Evolutionary conservation across 2,113 vertebrate genomes (phyloP).

Genomic region (Coracopsis vasa): DNA sequence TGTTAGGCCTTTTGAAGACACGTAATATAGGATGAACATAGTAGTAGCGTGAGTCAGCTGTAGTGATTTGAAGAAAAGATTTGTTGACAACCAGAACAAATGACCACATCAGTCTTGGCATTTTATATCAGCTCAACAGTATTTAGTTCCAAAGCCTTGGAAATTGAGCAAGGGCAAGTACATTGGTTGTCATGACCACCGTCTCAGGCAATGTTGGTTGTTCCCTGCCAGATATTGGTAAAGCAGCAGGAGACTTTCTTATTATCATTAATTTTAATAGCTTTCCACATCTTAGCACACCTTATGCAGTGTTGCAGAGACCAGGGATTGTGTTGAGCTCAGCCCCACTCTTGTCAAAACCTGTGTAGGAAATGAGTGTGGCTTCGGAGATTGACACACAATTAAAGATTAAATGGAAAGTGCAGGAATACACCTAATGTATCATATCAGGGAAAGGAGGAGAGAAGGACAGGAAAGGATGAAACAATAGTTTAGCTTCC

Average conservation of each 20-base stretch:
- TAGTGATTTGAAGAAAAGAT: constrained; percentile 43
- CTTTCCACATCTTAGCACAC: neutral
- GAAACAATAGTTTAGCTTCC: neutral
- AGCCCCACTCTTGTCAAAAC: neutral
- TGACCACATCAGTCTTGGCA: neutral
- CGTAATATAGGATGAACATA: neutral
- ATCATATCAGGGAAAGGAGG: neutral
- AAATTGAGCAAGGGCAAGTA: constrained; percentile 3
- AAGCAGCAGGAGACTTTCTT: neutral
- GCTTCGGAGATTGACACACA: neutral
- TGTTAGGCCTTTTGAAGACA: neutral
- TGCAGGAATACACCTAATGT: neutral
- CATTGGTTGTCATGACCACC: constrained; percentile 42
- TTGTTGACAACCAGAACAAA: constrained; percentile 51
- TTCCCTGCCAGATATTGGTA: neutral
- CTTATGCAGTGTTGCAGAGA: neutral
- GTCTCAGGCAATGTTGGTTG: neutral
- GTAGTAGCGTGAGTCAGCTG: constrained; percentile 17
- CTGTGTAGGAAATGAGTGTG: neutral
- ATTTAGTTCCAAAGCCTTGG: constrained; percentile 21
- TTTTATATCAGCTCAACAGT: constrained; percentile 35
- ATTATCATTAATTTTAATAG: constrained; percentile 35
- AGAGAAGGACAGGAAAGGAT: neutral
- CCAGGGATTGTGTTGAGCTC: neutral
- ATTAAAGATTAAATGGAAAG: neutral